Base-by-base conservation (phyloP, 1,140 invertebrate genomes). In the Anagrus nilaparvatae region DNA sequence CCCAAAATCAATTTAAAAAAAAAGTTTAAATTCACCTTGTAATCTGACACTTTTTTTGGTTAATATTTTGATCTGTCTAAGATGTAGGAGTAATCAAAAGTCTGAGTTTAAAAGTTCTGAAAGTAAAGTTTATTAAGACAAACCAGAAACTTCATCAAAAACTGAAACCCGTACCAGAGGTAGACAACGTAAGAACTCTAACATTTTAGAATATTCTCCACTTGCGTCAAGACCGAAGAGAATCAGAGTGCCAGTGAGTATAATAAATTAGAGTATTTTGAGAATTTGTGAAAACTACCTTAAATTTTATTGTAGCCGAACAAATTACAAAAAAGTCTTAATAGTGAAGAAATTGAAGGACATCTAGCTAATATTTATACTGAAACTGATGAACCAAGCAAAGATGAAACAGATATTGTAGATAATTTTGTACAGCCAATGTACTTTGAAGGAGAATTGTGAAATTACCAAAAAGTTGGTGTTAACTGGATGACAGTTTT, bases 401-500 rank as follows among this genome's bases (percentile, higher is more conserved):
- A 46, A 1, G 36, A 36, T 12, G 33, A 36, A n/a, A 13, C 18
- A 10, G 0, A 13, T 7, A n/a, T 21, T 19, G 38, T 4, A 19
- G 5, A 8, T 28, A 8, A 43, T 25, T 68, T 69, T 12, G 28
- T 53, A 14, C 43, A 68, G 24, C 58, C 72, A 13, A 61, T 57
- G 30, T 59, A 55, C 48, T 65, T 67, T 34, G 55, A 61, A 33
- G 79, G 76, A 3, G 48, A 51, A 0, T 58, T 83, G 33, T 50
- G 74, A 33, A 49, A 65, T n/a, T 82, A 82, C 57, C 81, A 83
- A 56, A 48, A 72, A 10, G 62, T 72, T 21, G 81, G 81, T 19
- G 65, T 76, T 19, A 56, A 73, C 16, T 83, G 81, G 81, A 49
- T 83, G 0, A 72, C 69, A 55, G 40, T 57, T 1, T 57, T 88